These are phyloP conservation scores for Phyllostomus hastatus DNA, from an alignment of 2,113 vertebrate genomes.

Conservation along the genomic window DNA sequence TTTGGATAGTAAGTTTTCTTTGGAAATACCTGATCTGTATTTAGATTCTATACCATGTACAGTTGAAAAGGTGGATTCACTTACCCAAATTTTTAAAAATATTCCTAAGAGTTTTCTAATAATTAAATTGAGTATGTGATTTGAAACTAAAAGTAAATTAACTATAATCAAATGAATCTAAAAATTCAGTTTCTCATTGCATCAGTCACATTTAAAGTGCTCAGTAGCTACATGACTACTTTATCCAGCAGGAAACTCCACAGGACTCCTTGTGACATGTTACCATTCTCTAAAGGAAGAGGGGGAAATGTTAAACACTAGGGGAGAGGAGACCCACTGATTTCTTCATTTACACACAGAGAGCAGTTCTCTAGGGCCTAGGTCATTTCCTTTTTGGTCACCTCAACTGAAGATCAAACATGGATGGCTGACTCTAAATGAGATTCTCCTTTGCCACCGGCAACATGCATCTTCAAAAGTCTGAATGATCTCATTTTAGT, in stretches of 20 bases:
- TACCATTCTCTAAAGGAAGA: not conserved
- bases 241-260: rapidly evolving
- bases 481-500: not conserved
- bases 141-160: not conserved
- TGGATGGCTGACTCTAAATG: not conserved
- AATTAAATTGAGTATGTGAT: not conserved
- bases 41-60: not conserved
- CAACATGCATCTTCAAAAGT: not conserved
- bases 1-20: not conserved
- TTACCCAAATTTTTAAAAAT: not conserved
- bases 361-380: not conserved
- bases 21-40: not conserved
- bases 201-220: not conserved
- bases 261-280: rapidly evolving
- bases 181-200: not conserved
- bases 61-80: not conserved
- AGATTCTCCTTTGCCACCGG: not conserved
- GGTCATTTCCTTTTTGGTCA: not conserved
- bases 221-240: not conserved
- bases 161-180: not conserved
- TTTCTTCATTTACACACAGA: not conserved
- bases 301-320: not conserved
- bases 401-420: not conserved
- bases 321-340: not conserved
- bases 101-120: not conserved